A percentile compares a stretch with the other conserved stretches of the same genome.
Evolutionary conservation across 2,113 vertebrate species (phyloP).

Genomic region (Hemiscyllium ocellatum): DNA sequence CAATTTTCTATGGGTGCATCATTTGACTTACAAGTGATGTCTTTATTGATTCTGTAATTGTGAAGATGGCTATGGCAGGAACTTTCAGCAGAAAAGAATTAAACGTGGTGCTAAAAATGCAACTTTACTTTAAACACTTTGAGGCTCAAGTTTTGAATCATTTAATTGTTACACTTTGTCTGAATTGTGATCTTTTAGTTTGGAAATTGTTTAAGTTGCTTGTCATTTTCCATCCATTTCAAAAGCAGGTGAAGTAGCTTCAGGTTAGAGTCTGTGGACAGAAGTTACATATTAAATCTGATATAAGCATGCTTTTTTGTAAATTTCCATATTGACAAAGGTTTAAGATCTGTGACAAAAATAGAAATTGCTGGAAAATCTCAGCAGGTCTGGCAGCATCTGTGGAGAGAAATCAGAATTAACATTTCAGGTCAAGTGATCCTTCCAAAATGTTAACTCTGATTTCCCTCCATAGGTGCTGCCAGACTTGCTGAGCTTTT

Average conservation of each 20-base stretch:
- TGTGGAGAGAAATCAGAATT: too few species aligned
- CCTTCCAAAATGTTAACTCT: too few species aligned
- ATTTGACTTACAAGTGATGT: not conserved
- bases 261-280: not conserved
- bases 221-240: not conserved
- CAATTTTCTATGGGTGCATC: not conserved
- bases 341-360: too few species aligned
- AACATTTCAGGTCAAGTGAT: too few species aligned
- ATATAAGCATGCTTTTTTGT: not conserved
- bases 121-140: conserved; percentile 13
- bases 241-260: not conserved
- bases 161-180: not conserved
- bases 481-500: too few species aligned
- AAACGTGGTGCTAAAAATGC: not conserved
- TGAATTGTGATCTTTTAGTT: not conserved
- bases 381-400: too few species aligned
- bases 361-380: too few species aligned
- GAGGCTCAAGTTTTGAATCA: not conserved
- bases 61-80: not conserved
- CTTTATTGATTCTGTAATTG: not conserved
- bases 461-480: too few species aligned
- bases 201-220: not conserved
- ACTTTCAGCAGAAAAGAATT: not conserved
- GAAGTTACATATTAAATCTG: not conserved
- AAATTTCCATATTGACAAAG: not conserved